Evolutionary conservation across 35 echinoderm and acorn worm genomes (phyloP).

Genomic region (Ophioderma brevispina): DNA sequence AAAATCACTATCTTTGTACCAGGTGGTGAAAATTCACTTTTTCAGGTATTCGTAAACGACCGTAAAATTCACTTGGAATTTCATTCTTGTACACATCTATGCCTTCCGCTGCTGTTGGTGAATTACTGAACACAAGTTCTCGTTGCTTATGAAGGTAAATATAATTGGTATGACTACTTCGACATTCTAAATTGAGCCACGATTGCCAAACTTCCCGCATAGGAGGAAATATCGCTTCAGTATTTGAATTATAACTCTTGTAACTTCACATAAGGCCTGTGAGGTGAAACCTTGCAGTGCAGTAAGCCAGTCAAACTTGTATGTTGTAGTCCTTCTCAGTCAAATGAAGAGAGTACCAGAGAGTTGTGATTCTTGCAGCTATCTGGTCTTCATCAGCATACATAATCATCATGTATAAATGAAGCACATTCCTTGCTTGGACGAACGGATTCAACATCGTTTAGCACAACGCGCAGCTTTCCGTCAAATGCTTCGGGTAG

Average conservation of each 20-base stretch:
- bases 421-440: constrained; percentile 67
- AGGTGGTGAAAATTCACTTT: neutral
- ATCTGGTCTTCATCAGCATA: neutral
- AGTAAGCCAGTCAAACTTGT: neutral
- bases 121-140: neutral
- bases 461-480: constrained; percentile 38
- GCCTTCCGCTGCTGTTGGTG: neutral
- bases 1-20: neutral
- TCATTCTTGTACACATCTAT: neutral
- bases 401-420: constrained; percentile 68
- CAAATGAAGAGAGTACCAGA: constrained; percentile 56
- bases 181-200: constrained; percentile 11
- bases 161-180: neutral
- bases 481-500: constrained; percentile 53
- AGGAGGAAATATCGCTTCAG: neutral
- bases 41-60: neutral
- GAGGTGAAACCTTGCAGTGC: constrained; percentile 11
- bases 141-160: constrained; percentile 1
- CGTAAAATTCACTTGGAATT: neutral
- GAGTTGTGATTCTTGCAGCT: constrained; percentile 7
- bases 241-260: neutral
- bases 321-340: constrained; percentile 48
- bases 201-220: constrained; percentile 50
- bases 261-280: neutral
- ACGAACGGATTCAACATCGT: constrained; percentile 59